Base-by-base conservation (phyloP, 2,888 invertebrate genomes). In the Syrphus vitripennis region DNA sequence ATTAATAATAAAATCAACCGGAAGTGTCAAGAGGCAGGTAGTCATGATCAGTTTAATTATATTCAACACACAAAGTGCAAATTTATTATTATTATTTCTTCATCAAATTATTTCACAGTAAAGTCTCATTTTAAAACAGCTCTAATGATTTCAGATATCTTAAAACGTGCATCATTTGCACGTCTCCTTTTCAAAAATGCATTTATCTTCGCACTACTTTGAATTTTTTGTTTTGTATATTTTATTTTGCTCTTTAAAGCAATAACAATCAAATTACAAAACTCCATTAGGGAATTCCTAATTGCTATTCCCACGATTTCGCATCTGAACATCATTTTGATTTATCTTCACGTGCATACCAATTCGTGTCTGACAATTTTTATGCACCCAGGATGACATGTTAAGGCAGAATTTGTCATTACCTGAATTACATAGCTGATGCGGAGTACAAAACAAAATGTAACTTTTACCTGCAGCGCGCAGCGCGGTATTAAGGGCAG, bases 271-370 rank as follows among this genome's bases (percentile, higher is more conserved):
- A 55, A 74, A 79, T 79, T 63, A 79, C 67, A 72, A 83, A 29
- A 59, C 48, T 31, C 29, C 82, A 76, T 79, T 71, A 72, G 42
- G 57, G 50, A 40, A 81, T 61, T 75, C 40, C 61, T 69, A 81
- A 75, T 74, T 53, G 24, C 21, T 24, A 19, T 69, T 78, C 67
- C 79, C 83, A 83, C 74, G 83, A 83, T 83, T 83, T 65, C 19
- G 42, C 59, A 75, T 42, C 42, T 40, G 45, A 19, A 61, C 53
- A 42, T 61, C 19, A n/a, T 45, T 65, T 45, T 29, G 14, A 42
- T 45, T 29, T 55, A 67, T 24, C 12, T 26, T 61, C 61, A 29
- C 14, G 40, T 55, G 26, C 40, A 6, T 29, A 26, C 16, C 14
- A 14, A 55, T 26, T 40, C 37, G 19, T 55, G 55, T 40, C 16